Evolutionary conservation across 1,140 invertebrate species (phyloP).

Genomic region (Tetramorium parvispinum): DNA sequence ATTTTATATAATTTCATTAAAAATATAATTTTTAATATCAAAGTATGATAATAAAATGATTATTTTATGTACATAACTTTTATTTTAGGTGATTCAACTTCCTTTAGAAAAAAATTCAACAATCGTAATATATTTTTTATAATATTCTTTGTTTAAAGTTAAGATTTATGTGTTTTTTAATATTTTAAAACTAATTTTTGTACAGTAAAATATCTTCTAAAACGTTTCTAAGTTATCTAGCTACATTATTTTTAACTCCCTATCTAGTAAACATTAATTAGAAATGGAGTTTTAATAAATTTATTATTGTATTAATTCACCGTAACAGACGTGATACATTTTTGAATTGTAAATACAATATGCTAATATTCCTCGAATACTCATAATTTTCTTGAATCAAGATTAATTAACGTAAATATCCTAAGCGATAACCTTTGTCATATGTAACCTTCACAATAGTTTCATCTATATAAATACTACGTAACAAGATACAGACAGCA

Average conservation of each 20-base stretch:
- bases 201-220: no score
- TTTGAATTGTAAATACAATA: not conserved
- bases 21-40: no score
- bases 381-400: not conserved
- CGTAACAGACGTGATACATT: not conserved
- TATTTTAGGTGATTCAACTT: no score
- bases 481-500: not conserved
- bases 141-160: no score
- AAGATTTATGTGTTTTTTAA: no score
- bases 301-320: not conserved
- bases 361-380: not conserved
- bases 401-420: no score
- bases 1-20: no score
- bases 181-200: no score
- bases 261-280: not conserved
- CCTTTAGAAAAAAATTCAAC: no score
- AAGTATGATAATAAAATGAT: no score
- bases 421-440: not conserved
- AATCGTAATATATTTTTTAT: no score
- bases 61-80: no score
- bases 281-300: not conserved
- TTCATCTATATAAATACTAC: slow-evolving; percentile 9
- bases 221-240: not conserved
- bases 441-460: not conserved
- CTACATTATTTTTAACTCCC: not conserved